These are phyloP conservation scores for Platysternon megacephalum DNA, from an alignment of 2,113 vertebrate genomes.

Conservation along the genomic window DNA sequence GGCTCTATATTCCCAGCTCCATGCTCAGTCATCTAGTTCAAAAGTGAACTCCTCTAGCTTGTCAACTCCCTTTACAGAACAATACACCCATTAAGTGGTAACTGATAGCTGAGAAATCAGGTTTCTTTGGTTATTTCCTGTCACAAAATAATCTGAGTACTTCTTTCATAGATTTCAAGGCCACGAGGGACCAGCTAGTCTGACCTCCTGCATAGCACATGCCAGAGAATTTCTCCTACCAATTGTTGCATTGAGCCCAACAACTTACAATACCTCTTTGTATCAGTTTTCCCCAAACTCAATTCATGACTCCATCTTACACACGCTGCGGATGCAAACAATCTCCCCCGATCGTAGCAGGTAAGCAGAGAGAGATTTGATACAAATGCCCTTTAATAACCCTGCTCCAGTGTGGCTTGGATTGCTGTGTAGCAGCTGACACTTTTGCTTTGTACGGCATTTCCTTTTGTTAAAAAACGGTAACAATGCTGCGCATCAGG, in stretches of 20 bases:
- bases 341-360: background rate
- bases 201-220: accelerated
- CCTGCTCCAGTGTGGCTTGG: background rate
- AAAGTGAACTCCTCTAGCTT: background rate
- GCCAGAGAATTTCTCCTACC: accelerated
- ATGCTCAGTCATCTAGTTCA: background rate
- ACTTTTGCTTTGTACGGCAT: background rate
- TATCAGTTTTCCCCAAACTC: background rate
- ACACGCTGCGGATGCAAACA: background rate
- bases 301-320: background rate
- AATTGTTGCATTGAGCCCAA: background rate
- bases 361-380: accelerated
- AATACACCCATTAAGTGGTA: background rate
- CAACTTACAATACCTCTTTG: background rate
- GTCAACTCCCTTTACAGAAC: background rate
- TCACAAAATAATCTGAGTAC: background rate
- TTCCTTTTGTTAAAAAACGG: background rate
- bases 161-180: accelerated
- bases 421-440: accelerated
- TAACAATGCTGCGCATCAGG: accelerated
- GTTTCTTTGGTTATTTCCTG: accelerated
- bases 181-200: background rate
- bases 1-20: background rate
- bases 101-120: accelerated
- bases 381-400: background rate